Base-by-base conservation (phyloP, 2,888 invertebrate species). In the Parnassius glacialis region DNA sequence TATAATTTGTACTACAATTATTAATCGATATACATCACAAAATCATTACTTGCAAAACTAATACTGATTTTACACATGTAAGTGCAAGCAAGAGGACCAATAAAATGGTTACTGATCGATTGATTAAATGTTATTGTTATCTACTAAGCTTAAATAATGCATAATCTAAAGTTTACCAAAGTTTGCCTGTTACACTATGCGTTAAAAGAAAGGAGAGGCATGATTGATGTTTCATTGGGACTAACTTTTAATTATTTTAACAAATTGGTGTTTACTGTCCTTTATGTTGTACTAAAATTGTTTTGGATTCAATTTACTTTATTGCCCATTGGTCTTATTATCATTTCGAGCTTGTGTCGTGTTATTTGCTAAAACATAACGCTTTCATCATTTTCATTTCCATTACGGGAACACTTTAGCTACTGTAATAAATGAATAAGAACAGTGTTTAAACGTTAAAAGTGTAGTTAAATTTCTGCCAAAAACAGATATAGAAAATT, bases 291-390 rank as follows among this genome's bases (percentile, higher is more conserved):
- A 51, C 34, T 57, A 48, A 62, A 58, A 50, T 51, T 52, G 25
- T 57, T 47, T 62, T 57, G 47, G 12, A 61, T 61, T 57, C 44
- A 10, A 34, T 56, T 62, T 48, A 59, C 52, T 43, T 48, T 64
- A 52, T 64, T 57, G 63, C 52, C 43, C 25, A 57, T 64, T 43
- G 11, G 47, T 58, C 56, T 34, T 34, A 52, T 61, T 53, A 67
- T 70, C 69, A 69, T 70, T 70, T 66, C 66, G 62, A 68, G 85
- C 85, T 83, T 84, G 70, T 83, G 80, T 85, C 80, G 79, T 84
- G 81, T 81, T 78, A 25, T 74, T 73, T 71, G 85, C 87, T 85
- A 84, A 84, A 81, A 87, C 81, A 81, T 79, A 75, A 74, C 68
- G 84, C 85, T 84, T 73, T 78, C 73, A 75, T 81, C 78, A 85